Conservation (phyloP, 2,797 vertebrate genomes). For the Sebastes taczanowskii region DNA sequence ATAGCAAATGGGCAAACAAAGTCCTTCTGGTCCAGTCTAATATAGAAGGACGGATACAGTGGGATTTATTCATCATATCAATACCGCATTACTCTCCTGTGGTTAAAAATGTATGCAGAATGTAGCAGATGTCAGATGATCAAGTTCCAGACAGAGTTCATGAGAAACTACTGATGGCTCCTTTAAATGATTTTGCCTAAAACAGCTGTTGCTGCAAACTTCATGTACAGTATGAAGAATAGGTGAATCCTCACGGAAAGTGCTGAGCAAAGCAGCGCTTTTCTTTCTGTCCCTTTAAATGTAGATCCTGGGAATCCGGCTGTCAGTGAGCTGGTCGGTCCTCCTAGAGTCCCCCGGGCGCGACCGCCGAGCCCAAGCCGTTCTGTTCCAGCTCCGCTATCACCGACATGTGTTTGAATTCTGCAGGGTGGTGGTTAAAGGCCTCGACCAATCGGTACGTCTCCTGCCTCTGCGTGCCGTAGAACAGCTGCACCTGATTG, state of each 20-base stretch:
- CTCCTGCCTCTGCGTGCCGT: conserved; percentile 85
- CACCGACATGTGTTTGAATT: conserved; percentile 94
- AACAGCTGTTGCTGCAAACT: not conserved
- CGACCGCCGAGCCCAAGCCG: conserved; percentile 71
- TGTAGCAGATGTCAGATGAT: not conserved
- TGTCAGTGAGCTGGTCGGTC: not conserved
- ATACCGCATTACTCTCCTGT: not conserved
- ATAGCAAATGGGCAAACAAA: not conserved
- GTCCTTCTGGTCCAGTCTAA: not conserved
- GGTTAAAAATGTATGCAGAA: not conserved
- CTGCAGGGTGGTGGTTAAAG: conserved; percentile 90
- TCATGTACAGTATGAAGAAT: not conserved
- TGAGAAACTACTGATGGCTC: not conserved
- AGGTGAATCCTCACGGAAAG: not conserved
- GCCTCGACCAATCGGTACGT: conserved; percentile 88
- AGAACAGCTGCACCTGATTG: conserved; percentile 98
- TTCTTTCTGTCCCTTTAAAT: not conserved
- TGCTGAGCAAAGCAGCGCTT: not conserved
- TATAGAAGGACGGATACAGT: not conserved
- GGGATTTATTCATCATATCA: not conserved
- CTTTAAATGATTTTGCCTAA: not conserved
- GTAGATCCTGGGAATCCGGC: not conserved
- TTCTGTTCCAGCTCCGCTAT: conserved; percentile 92
- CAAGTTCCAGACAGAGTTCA: not conserved
- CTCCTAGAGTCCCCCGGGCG: not conserved